These are phyloP conservation scores for Enteromius anoplus DNA, from an alignment of 2,797 vertebrate species.

Conservation along the genomic window DNA sequence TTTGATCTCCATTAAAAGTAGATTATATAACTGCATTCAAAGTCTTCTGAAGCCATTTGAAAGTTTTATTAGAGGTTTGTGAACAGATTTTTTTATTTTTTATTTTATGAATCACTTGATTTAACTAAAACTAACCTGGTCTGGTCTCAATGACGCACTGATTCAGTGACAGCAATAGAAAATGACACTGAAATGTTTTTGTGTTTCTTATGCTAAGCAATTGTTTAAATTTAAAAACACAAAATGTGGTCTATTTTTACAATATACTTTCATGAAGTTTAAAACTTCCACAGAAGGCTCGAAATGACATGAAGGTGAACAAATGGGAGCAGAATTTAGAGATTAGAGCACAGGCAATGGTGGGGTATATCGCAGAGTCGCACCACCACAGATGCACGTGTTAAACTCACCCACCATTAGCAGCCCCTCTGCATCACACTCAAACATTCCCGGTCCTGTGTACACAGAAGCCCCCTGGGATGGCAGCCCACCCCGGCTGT, in stretches of 20 bases:
- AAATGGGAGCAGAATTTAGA: background rate
- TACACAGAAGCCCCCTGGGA: conserved; percentile 70
- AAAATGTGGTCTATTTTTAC: background rate
- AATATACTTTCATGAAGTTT: background rate
- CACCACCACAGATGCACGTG: background rate
- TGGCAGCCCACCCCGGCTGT: conserved; percentile 77
- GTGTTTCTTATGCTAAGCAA: background rate
- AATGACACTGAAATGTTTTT: background rate
- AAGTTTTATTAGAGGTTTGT: background rate
- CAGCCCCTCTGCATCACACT: conserved; percentile 48
- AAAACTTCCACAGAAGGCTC: background rate
- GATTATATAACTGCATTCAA: background rate
- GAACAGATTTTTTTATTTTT: background rate
- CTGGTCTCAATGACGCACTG: background rate
- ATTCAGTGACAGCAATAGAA: background rate
- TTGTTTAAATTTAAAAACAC: background rate
- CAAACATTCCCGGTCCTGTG: conserved; percentile 51
- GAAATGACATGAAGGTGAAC: background rate
- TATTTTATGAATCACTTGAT: background rate
- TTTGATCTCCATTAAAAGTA: background rate
- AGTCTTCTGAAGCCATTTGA: background rate
- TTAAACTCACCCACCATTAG: conserved; percentile 26
- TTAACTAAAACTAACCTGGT: background rate
- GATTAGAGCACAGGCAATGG: conserved; percentile 50
- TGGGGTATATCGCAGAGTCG: conserved; percentile 39